A percentile compares a stretch with the other conserved stretches of the same genome.
Evolutionary conservation across 2,113 vertebrate genomes (phyloP).

Genomic region (Lepus europaeus): DNA sequence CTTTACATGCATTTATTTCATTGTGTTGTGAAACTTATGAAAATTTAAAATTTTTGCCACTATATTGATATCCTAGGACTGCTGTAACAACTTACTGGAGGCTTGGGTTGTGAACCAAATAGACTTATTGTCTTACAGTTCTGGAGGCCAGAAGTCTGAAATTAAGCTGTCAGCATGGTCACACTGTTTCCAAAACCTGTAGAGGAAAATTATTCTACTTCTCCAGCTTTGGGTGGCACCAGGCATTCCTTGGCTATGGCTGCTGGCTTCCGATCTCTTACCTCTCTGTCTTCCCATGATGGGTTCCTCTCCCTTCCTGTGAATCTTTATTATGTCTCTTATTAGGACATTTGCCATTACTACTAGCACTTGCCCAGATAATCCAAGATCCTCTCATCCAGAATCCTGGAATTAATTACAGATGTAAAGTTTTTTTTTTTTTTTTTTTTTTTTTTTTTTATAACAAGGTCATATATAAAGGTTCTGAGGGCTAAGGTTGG

Average conservation of each 20-base stretch:
- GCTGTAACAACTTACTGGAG: background rate
- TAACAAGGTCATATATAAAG: background rate
- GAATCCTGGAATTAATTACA: background rate
- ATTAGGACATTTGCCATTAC: background rate
- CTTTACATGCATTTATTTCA: background rate
- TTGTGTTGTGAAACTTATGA: background rate
- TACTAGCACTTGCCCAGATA: background rate
- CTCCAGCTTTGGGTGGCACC: background rate
- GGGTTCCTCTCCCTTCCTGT: background rate
- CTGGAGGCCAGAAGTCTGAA: background rate
- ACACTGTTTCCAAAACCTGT: background rate
- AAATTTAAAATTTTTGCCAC: background rate
- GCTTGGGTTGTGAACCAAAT: background rate
- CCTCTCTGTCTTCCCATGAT: background rate
- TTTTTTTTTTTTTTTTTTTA: no score
- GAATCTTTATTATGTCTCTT: background rate
- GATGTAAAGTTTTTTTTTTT: background rate
- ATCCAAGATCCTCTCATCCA: slow-evolving; percentile 5
- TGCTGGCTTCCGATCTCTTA: background rate
- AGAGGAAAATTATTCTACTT: background rate
- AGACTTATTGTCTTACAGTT: background rate
- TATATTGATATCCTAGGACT: background rate
- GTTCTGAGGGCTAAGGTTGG: background rate
- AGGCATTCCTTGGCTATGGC: background rate
- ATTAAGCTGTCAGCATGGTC: background rate